Evolutionary conservation across 2,797 vertebrate species (phyloP).

Genomic region (Macroramphosus scolopax): DNA sequence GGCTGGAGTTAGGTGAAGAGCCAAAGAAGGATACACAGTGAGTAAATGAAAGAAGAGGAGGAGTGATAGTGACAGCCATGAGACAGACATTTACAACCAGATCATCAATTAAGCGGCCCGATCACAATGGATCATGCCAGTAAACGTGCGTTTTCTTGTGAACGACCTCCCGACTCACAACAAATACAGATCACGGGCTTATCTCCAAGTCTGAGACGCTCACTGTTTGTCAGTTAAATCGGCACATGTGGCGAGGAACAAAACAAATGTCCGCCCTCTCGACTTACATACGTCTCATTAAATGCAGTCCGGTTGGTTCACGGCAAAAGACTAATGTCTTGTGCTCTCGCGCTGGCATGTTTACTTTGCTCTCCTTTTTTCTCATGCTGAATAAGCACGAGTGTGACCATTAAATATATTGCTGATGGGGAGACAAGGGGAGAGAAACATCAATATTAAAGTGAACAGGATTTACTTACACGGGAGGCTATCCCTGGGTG

Average conservation of each 20-base stretch:
- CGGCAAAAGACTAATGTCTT: constrained; percentile 59
- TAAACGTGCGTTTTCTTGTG: constrained; percentile 63
- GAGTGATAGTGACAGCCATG: constrained; percentile 57
- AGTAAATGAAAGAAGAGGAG: constrained; percentile 44
- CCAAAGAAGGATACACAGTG: constrained; percentile 40
- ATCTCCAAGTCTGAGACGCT: constrained; percentile 47
- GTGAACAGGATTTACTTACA: constrained; percentile 49
- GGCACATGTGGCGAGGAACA: constrained; percentile 44
- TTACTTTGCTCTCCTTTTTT: constrained; percentile 69
- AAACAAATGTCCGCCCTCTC: constrained; percentile 62
- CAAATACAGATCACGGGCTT: constrained; percentile 2
- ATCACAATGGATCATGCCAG: too few species aligned
- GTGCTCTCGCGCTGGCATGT: constrained; percentile 66
- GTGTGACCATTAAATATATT: constrained; percentile 78
- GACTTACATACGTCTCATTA: constrained; percentile 61
- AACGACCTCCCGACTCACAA: constrained; percentile 51
- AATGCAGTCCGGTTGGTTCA: constrained; percentile 64
- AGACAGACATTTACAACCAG: constrained; percentile 67
- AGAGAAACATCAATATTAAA: constrained; percentile 69
- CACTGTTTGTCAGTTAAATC: constrained; percentile 54
- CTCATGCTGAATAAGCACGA: constrained; percentile 76
- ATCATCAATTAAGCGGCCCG: constrained; percentile 78
- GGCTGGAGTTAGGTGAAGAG: constrained; percentile 18
- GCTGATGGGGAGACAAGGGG: constrained; percentile 71
- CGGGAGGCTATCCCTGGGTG: constrained; percentile 35